Conservation (phyloP, 2,797 vertebrate species). For the Triplophysa yarkandensis region DNA sequence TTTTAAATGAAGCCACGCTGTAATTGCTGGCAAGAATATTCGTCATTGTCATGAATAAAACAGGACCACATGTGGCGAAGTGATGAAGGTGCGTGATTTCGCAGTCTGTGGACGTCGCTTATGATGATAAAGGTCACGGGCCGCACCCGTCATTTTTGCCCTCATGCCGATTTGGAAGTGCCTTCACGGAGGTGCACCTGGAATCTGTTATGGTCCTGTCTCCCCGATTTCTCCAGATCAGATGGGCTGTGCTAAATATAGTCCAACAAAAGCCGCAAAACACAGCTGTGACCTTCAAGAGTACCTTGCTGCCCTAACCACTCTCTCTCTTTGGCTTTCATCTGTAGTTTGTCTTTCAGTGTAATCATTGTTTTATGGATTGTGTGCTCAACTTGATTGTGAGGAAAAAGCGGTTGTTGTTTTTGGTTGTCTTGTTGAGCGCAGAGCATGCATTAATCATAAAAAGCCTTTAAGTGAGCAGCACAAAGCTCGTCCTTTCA, state of each 20-base stretch:
- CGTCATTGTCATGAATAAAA: slow-evolving; percentile 53
- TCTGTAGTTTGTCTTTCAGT: slow-evolving; percentile 46
- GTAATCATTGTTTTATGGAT: slow-evolving; percentile 46
- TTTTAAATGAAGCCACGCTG: slow-evolving; percentile 33
- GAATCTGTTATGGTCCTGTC: slow-evolving; percentile 13
- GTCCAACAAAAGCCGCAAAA: slow-evolving; percentile 62
- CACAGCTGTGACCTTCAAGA: slow-evolving; percentile 73
- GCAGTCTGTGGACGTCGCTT: slow-evolving; percentile 4
- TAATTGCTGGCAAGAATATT: slow-evolving; percentile 50
- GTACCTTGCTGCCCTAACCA: slow-evolving; percentile 52
- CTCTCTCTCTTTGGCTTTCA: slow-evolving; percentile 25
- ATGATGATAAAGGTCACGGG: slow-evolving; percentile 46
- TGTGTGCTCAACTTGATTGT: slow-evolving; percentile 47
- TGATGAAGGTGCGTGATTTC: background rate
- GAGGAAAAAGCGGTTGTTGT: slow-evolving; percentile 19
- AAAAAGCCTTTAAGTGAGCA: slow-evolving; percentile 20
- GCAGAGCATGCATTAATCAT: slow-evolving; percentile 49
- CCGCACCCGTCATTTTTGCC: slow-evolving; percentile 34
- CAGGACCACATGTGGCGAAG: slow-evolving; percentile 45
- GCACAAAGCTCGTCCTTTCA: slow-evolving; percentile 24
- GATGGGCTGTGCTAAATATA: slow-evolving; percentile 76
- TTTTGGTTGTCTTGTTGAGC: slow-evolving; percentile 23
- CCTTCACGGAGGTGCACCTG: slow-evolving; percentile 37
- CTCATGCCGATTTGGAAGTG: slow-evolving; percentile 36
- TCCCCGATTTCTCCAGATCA: slow-evolving; percentile 66